Evolutionary conservation across 1,140 invertebrate genomes (phyloP), one percentile per base, ranked within the genome.

Genomic region (Drosophila ananassae): DNA sequence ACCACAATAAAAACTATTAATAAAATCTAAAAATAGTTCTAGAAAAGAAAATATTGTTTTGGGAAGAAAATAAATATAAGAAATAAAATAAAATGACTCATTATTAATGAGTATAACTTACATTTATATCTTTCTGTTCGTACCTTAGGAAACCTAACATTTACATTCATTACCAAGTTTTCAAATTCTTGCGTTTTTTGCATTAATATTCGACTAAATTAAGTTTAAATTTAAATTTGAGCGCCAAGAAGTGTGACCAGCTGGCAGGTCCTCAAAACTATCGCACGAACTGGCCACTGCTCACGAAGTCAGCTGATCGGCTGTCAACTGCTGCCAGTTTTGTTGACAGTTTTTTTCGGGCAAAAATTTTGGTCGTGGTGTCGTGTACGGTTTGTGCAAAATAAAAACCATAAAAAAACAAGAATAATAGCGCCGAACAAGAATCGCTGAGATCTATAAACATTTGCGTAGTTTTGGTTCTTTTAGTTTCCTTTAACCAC

Each of bases 401-500:
- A 68, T 54, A 57, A 34, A 32, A 47, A 47, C 17, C 46, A 71
- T 57, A 71, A 69, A 71, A 63, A 71, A 69, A 71, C 67, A 69
- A 69, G 56, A 68, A 69, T 24, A 48, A 51, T 25, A 17, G 63
- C 47, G 63, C 30, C 47, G 39, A 67, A 30, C 32, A 69, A 30
- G 24, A 47, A 60, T 47, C 30, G 44, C 39, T 4, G 10, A n/a
- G 21, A 69, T 44, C 46, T 58, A 63, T 82, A 53, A 41, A 30
- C 21, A 74, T 73, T 85, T 62, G 73, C 63, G 82, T 87, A 54
- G 71, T 84, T 84, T 84, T 84, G 62, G 81, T 85, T 85, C 82
- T 85, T 85, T 85, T 85, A 85, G 82, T 85, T 83, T 79, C 66
- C 84, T 73, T 83, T 78, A 41, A 66, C 30, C 63, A 52, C 55